Evolutionary conservation across 2,888 invertebrate genomes (phyloP).

Genomic region (Drosophila paranaensis): DNA sequence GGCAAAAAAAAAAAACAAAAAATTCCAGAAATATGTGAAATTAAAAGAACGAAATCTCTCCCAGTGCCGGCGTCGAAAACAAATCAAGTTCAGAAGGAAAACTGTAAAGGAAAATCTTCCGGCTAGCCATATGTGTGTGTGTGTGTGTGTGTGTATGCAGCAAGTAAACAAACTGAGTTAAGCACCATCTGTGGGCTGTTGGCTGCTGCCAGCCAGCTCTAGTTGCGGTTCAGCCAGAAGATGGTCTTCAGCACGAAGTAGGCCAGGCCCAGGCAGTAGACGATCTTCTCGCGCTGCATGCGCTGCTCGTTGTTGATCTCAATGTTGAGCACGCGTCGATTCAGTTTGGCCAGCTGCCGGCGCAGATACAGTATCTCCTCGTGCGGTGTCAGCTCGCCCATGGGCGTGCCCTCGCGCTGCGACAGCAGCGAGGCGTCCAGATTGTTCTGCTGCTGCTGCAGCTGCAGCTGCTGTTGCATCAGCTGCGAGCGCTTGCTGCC

Average conservation of each 20-base stretch:
- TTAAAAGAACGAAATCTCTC: conserved; percentile 38
- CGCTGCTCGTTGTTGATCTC: conserved; percentile 94
- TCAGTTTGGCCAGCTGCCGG: conserved; percentile 93
- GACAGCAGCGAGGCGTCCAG: conserved; percentile 77
- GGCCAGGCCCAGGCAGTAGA: conserved; percentile 93
- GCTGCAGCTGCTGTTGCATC: conserved; percentile 45
- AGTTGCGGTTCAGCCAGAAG: conserved; percentile 90
- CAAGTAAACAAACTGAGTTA: conserved; percentile 40
- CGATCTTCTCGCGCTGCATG: conserved; percentile 93
- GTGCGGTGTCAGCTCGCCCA: conserved; percentile 89
- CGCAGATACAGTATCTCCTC: conserved; percentile 94
- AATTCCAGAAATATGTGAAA: not conserved
- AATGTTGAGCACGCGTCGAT: conserved; percentile 93
- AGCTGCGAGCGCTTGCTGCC: conserved; percentile 8
- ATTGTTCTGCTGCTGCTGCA: conserved; percentile 66
- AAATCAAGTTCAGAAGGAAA: not conserved
- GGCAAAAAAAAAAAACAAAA: conserved; percentile 52
- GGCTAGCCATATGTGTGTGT: conserved; percentile 21
- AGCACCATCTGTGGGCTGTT: conserved; percentile 41
- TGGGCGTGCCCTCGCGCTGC: conserved; percentile 89
- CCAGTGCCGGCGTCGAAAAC: conserved; percentile 41
- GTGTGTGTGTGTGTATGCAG: conserved; percentile 44
- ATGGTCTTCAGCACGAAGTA: conserved; percentile 94
- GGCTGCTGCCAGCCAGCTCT: conserved; percentile 39
- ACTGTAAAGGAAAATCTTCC: conserved; percentile 8